Evolutionary conservation across 1,140 invertebrate species (phyloP).

Genomic region (Neuroterus valhalla): DNA sequence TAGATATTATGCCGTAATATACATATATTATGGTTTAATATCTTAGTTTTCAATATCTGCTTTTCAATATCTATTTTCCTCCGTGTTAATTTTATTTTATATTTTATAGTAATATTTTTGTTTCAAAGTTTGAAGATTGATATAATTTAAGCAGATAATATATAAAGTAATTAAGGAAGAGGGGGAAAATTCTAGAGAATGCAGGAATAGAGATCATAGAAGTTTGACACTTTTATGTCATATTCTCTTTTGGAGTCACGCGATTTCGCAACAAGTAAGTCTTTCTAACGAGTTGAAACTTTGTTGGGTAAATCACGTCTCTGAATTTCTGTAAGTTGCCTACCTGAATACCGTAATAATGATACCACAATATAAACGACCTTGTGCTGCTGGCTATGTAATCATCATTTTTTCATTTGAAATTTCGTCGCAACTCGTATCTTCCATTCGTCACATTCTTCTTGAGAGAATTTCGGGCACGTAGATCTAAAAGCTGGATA

Average conservation of each 20-base stretch:
- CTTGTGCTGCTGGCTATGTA: constrained; percentile 5
- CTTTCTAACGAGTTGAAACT: neutral
- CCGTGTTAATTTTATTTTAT: too few relatives aligned
- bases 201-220: neutral
- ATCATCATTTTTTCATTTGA: neutral
- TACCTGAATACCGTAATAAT: neutral
- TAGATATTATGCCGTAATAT: too few relatives aligned
- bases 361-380: neutral
- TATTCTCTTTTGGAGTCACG: neutral
- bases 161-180: neutral
- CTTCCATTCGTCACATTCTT: too few relatives aligned
- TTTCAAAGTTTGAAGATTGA: too few relatives aligned
- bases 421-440: too few relatives aligned
- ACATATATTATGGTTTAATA: too few relatives aligned
- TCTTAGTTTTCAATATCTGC: too few relatives aligned
- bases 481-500: too few relatives aligned
- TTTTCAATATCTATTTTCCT: too few relatives aligned
- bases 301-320: neutral
- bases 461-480: too few relatives aligned
- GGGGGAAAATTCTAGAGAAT: neutral
- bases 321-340: constrained; percentile 7
- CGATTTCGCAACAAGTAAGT: constrained; percentile 12
- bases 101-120: too few relatives aligned
- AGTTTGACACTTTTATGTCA: constrained; percentile 8
- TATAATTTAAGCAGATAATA: neutral